phyloP scores from a whole-genome alignment of 2,113 vertebrate genomes.

The Ceuthmochares aereus region DNA sequence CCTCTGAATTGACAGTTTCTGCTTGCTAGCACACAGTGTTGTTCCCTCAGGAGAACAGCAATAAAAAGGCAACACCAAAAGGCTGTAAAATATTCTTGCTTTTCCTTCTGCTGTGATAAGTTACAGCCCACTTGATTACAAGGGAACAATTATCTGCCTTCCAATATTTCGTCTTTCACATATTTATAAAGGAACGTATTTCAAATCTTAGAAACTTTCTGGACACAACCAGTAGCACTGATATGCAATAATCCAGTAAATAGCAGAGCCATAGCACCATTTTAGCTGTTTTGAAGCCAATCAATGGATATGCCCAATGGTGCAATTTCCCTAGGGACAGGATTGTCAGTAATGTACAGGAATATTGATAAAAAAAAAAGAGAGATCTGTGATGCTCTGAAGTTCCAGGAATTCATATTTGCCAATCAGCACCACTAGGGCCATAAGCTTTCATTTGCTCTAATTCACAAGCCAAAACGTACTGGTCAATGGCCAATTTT shows the following conservation, averaged over 20 bases:
- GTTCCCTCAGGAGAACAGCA: not conserved
- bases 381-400: not conserved
- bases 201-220: not conserved
- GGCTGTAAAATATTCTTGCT: not conserved
- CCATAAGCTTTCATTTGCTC: conserved; percentile 15
- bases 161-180: not conserved
- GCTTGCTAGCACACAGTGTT: not conserved
- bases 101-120: not conserved
- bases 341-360: not conserved
- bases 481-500: not conserved
- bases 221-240: not conserved
- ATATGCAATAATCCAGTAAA: not conserved
- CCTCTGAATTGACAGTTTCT: not conserved
- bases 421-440: not conserved
- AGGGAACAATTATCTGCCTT: not conserved
- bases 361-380: not conserved
- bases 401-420: not conserved
- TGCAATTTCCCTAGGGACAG: not conserved
- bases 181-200: not conserved
- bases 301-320: not conserved
- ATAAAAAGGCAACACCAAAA: not conserved
- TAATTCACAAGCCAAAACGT: not conserved
- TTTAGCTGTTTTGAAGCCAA: not conserved
- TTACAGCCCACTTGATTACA: not conserved
- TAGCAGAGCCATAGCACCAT: not conserved